These are phyloP conservation scores for Erynnis tages DNA, from an alignment of 2,888 invertebrate genomes.

Conservation along the genomic window DNA sequence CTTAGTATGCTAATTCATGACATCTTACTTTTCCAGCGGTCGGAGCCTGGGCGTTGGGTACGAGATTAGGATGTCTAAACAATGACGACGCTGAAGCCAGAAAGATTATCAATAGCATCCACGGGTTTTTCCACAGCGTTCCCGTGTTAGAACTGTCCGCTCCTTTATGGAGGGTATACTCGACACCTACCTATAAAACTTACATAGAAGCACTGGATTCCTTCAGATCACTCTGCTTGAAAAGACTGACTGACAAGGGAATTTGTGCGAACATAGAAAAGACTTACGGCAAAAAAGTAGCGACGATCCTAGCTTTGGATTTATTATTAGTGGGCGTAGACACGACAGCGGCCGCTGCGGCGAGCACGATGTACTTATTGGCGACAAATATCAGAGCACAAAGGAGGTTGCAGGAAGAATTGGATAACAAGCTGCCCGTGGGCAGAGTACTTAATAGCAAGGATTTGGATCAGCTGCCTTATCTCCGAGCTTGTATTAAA, in stretches of 20 bases:
- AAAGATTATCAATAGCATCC: constrained; percentile 89
- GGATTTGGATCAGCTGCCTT: constrained; percentile 84
- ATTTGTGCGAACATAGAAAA: constrained; percentile 68
- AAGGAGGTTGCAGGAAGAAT: constrained; percentile 83
- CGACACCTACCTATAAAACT: constrained; percentile 86
- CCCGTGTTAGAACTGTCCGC: constrained; percentile 88
- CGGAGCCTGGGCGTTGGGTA: constrained; percentile 90
- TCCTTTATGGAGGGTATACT: constrained; percentile 87
- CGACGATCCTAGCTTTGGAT: constrained; percentile 88
- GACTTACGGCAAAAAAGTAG: constrained; percentile 65
- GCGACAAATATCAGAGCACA: constrained; percentile 87
- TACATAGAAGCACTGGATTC: constrained; percentile 87
- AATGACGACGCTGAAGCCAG: constrained; percentile 87
- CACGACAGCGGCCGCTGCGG: constrained; percentile 89
- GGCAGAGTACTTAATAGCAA: constrained; percentile 79
- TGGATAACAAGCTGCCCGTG: constrained; percentile 79
- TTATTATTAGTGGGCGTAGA: constrained; percentile 90
- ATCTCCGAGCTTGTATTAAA: constrained; percentile 88
- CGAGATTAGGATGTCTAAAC: constrained; percentile 87
- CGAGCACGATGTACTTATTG: constrained; percentile 88
- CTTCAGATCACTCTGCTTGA: constrained; percentile 83
- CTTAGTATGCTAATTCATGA: not conserved
- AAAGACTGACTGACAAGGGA: constrained; percentile 68
- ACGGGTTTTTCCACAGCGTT: constrained; percentile 88
- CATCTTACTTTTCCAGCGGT: constrained; percentile 82